These are phyloP conservation scores for Neogobius melanostomus DNA, from an alignment of 2,113 vertebrate genomes.

Conservation along the genomic window DNA sequence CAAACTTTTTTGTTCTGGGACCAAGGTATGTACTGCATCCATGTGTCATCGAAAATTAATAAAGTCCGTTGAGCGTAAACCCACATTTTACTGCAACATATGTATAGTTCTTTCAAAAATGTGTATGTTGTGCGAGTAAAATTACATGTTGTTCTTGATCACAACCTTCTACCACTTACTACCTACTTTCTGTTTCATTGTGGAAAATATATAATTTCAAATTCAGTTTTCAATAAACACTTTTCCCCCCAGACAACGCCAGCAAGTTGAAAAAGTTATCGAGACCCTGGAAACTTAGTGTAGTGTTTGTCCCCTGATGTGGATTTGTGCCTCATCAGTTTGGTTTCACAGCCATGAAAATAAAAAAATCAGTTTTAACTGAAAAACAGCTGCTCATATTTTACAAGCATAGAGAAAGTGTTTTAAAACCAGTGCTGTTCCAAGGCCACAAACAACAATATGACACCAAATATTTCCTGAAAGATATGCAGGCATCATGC, in stretches of 20 bases:
- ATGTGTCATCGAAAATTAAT: too few relatives aligned
- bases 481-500: background rate
- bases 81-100: too few relatives aligned
- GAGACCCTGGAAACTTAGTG: background rate
- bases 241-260: background rate
- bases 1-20: too few relatives aligned
- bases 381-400: background rate
- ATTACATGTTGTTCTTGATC: too few relatives aligned
- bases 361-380: background rate
- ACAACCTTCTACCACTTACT: too few relatives aligned
- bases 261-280: background rate
- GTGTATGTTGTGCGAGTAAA: too few relatives aligned
- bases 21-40: too few relatives aligned
- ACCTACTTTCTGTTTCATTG: too few relatives aligned
- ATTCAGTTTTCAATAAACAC: background rate
- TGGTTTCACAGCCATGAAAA: background rate
- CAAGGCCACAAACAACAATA: conserved; percentile 1
- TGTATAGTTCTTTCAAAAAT: too few relatives aligned
- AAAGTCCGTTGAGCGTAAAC: too few relatives aligned
- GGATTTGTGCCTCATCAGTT: background rate
- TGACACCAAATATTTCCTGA: conserved; percentile 1
- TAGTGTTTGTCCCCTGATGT: background rate
- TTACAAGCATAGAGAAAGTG: background rate
- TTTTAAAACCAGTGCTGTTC: background rate
- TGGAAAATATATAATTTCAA: background rate